These are phyloP conservation scores for Himalopsyche kuldschensis DNA, from an alignment of 2,888 invertebrate genomes.

Conservation along the genomic window DNA sequence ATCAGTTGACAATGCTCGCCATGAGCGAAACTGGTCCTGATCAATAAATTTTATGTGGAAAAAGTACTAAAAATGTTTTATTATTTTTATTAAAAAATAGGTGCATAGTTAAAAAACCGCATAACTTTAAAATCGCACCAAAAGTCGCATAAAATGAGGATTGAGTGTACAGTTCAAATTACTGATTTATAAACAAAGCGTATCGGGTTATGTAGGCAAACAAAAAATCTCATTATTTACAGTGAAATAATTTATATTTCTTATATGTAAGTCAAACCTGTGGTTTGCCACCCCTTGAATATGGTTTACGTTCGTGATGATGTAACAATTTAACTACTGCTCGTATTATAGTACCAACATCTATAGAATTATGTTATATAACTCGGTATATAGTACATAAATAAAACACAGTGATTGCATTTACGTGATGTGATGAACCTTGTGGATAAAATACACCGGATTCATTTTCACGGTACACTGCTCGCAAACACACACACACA, in stretches of 20 bases:
- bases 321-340: background rate
- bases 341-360: background rate
- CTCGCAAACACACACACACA: background rate
- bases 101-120: too few species aligned
- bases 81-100: too few species aligned
- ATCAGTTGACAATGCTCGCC: too few species aligned
- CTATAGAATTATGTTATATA: background rate
- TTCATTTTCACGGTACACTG: background rate
- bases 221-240: too few species aligned
- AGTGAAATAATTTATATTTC: background rate
- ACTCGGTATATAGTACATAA: background rate
- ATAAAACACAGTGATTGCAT: background rate
- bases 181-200: too few species aligned
- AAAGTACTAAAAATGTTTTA: too few species aligned
- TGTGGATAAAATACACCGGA: background rate
- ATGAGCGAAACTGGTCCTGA: too few species aligned
- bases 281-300: background rate
- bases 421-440: background rate
- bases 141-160: too few species aligned
- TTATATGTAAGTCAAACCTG: background rate
- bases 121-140: too few species aligned
- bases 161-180: too few species aligned
- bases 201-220: too few species aligned
- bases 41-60: too few species aligned
- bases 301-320: background rate